Evolutionary conservation across 2,888 invertebrate genomes (phyloP), one percentile per base, ranked within the genome.

Genomic region (Oeneis ivallda): DNA sequence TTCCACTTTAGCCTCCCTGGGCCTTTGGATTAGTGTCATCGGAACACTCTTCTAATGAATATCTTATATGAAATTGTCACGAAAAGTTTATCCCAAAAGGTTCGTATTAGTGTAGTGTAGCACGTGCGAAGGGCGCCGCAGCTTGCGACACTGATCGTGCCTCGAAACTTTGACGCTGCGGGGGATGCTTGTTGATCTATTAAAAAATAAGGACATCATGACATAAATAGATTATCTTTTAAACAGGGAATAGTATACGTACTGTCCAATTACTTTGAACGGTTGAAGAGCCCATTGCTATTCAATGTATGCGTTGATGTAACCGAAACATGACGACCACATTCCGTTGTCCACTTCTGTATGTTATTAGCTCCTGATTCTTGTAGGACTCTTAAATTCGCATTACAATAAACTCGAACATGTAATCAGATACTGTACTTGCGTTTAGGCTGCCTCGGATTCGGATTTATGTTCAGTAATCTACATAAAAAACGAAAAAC

Each of bases 121-220:
- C 90, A 89, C 92, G 91, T 92, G 92, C 85, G 82, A 83, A 83
- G 85, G 83, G 85, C 83, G 79, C 80, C 79, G 82, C 83, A 74
- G 83, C 81, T 84, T 80, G 79, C 80, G 82, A 83, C 83, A 82
- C 85, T 80, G 86, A 86, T 89, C 84, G 86, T 83, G 82, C 82
- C 85, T 86, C 85, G 82, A 80, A 80, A 81, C 83, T 79, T 79
- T 80, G 77, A 79, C 92, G 84, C 80, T 80, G 90, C 89, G 91
- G 91, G 92, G 92, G 92, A 90, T 90, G 91, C 81, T 89, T 82
- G 77, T 79, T 81, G 87, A 89, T 92, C 92, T 92, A 92, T 91
- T 86, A 90, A 90, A 90, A 92, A 90, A 90, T 89, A 90, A 92
- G 87, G 89, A 91, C 89, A 87, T 88, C 84, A 86, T 86, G 90